Conservation (phyloP, 2,113 vertebrate genomes). For the Phyllostomus hastatus region DNA sequence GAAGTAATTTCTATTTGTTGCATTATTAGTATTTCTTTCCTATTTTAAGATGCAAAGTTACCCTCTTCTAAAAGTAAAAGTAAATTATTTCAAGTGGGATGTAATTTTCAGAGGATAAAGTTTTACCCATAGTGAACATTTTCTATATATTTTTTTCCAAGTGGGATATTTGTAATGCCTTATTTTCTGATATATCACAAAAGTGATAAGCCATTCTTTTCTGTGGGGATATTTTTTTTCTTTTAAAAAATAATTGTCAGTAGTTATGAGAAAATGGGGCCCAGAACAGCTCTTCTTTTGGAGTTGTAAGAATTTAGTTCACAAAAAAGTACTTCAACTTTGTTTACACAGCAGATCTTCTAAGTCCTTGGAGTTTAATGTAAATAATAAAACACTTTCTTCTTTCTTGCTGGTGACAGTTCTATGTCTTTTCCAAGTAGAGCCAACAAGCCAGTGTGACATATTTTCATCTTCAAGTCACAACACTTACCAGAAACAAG, state of each 20-base stretch:
- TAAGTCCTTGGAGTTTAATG: slow-evolving; percentile 63
- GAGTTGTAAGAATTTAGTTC: slow-evolving; percentile 31
- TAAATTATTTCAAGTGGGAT: background rate
- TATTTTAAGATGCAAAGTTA: background rate
- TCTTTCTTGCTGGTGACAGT: slow-evolving; percentile 46
- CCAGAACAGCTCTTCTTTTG: background rate
- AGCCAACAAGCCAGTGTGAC: slow-evolving; percentile 46
- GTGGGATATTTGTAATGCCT: background rate
- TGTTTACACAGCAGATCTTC: slow-evolving; percentile 55
- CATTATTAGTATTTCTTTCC: background rate
- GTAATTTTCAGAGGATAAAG: background rate
- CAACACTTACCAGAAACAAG: slow-evolving; percentile 69
- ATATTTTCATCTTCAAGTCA: slow-evolving; percentile 75
- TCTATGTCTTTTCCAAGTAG: slow-evolving; percentile 54
- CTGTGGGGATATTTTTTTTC: background rate
- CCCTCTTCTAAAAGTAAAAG: slow-evolving; percentile 15
- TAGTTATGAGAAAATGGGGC: background rate
- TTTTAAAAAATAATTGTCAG: slow-evolving; percentile 37
- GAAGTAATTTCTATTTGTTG: background rate
- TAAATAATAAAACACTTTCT: slow-evolving; percentile 66
- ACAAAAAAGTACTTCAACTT: slow-evolving; percentile 65
- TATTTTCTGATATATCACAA: background rate
- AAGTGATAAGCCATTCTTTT: background rate
- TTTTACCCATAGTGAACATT: slow-evolving; percentile 24
- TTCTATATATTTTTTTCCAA: background rate